These are phyloP conservation scores for Gallinago paraguaiae DNA, from an alignment of 2,113 vertebrate species.

Conservation along the genomic window DNA sequence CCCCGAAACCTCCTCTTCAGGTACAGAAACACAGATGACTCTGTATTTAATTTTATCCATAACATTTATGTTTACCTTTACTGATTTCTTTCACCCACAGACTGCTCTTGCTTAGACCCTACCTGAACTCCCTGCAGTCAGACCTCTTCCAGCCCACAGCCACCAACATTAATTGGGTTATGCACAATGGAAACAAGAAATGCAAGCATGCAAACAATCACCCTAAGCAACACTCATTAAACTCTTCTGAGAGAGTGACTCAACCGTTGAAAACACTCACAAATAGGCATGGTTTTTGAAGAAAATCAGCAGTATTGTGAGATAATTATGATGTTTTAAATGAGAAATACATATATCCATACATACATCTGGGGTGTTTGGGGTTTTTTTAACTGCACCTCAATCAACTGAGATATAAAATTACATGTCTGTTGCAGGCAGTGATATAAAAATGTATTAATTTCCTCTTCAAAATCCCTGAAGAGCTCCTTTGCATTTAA, in stretches of 20 bases:
- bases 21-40: not conserved
- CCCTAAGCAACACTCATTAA: slow-evolving; percentile 52
- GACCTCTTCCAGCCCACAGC: slow-evolving; percentile 31
- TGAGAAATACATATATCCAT: not conserved
- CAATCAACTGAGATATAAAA: not conserved
- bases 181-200: slow-evolving; percentile 43
- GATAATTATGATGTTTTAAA: not conserved
- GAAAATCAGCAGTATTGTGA: not conserved
- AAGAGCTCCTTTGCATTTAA: slow-evolving; percentile 45
- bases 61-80: not conserved
- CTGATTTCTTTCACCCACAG: not conserved
- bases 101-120: not conserved
- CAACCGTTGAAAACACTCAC: not conserved
- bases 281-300: not conserved
- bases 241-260: slow-evolving; percentile 32
- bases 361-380: not conserved
- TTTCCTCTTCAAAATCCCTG: slow-evolving; percentile 47
- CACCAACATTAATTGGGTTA: slow-evolving; percentile 40
- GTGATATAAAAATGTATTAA: slow-evolving; percentile 38
- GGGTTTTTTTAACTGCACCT: not conserved
- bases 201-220: slow-evolving; percentile 4
- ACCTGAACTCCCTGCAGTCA: slow-evolving; percentile 26
- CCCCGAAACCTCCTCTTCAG: no score
- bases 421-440: not conserved
- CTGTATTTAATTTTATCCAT: not conserved